These are phyloP conservation scores for Arbacia lixula DNA, from an alignment of 53 echinoderm and acorn worm genomes.

Conservation along the genomic window DNA sequence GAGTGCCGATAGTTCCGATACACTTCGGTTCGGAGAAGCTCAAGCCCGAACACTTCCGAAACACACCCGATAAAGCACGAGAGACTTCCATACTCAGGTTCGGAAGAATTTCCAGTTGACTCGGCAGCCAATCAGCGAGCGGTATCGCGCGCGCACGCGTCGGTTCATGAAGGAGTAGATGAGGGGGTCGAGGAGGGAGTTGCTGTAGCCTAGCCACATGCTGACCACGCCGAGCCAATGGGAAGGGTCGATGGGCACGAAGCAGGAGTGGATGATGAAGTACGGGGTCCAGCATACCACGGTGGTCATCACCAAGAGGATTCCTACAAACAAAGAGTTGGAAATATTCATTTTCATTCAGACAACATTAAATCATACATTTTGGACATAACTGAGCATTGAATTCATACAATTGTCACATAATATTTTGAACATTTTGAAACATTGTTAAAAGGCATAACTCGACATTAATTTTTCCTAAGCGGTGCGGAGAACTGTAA, in stretches of 20 bases:
- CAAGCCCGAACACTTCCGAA: too few relatives aligned
- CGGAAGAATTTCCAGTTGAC: not conserved
- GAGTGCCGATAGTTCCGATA: too few relatives aligned
- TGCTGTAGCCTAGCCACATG: conserved; percentile 38
- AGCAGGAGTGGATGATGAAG: conserved; percentile 18
- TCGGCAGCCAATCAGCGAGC: conserved; percentile 20
- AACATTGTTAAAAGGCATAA: too few relatives aligned
- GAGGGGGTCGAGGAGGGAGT: conserved; percentile 31
- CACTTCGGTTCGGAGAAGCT: not conserved
- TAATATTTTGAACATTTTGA: too few relatives aligned
- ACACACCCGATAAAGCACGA: conserved; percentile 27
- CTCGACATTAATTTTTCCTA: too few relatives aligned
- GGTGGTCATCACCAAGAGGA: conserved; percentile 22
- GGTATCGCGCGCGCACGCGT: conserved; percentile 18
- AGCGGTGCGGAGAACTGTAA: too few relatives aligned
- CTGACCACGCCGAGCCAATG: conserved; percentile 35
- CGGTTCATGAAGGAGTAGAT: conserved; percentile 37
- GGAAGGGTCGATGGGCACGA: not conserved
- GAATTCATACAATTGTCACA: too few relatives aligned
- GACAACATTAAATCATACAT: too few relatives aligned
- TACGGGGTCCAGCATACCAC: conserved; percentile 41
- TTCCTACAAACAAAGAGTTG: not conserved
- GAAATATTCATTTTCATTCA: not conserved
- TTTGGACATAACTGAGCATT: too few relatives aligned
- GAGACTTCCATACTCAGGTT: too few relatives aligned